A percentile compares a stretch with the other conserved stretches of the same genome.
phyloP scores from a whole-genome alignment of 2,113 vertebrate genomes.

The Prunella himalayana region DNA sequence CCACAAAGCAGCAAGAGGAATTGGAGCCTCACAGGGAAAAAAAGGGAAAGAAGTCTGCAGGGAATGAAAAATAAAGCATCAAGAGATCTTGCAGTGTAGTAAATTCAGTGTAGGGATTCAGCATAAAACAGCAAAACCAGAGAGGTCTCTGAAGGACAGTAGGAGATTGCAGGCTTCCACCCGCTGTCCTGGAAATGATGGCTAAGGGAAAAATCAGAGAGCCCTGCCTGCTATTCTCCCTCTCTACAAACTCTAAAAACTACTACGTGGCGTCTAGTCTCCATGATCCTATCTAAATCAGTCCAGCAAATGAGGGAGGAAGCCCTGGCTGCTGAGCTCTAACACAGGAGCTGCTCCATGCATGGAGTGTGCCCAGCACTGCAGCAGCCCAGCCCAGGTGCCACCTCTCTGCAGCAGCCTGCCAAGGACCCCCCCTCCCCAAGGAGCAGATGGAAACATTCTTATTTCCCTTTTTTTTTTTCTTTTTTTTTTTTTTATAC shows the following conservation, averaged over 20 bases:
- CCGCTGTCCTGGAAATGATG: neutral
- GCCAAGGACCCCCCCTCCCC: neutral
- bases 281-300: neutral
- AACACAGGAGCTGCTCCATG: fast-evolving
- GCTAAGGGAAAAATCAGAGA: slow-evolving; percentile 14
- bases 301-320: neutral
- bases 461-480: neutral
- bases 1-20: neutral
- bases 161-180: neutral
- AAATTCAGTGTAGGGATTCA: neutral
- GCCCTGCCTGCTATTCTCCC: neutral
- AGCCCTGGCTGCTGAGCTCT: neutral
- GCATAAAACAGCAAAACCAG: neutral
- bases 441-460: neutral
- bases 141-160: neutral
- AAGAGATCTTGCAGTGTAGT: neutral
- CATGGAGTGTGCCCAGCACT: fast-evolving
- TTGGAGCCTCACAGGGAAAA: neutral
- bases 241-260: neutral
- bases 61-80: neutral
- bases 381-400: neutral
- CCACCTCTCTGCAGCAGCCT: neutral
- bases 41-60: neutral
- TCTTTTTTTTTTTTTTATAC: neutral
- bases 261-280: neutral